Conservation (phyloP, 2,888 invertebrate genomes). For the Gymnoscelis rufifasciata region DNA sequence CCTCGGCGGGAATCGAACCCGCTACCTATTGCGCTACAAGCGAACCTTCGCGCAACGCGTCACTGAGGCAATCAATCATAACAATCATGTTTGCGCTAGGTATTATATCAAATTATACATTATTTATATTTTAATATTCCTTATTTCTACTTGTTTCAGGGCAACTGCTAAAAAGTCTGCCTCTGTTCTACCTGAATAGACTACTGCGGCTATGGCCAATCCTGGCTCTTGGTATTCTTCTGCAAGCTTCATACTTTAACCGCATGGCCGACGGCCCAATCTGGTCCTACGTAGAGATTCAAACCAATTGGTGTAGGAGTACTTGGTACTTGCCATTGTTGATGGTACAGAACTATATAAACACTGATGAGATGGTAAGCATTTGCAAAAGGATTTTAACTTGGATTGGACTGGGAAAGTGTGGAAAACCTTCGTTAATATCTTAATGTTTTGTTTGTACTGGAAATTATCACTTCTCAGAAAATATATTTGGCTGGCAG, state of each 20-base stretch:
- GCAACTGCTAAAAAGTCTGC: slow-evolving; percentile 44
- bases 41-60: too few species aligned
- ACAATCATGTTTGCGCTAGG: too few species aligned
- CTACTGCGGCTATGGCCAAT: slow-evolving; percentile 51
- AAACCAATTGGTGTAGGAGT: background rate
- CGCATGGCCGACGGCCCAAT: background rate
- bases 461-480: too few species aligned
- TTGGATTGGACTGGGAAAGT: too few species aligned
- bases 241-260: slow-evolving; percentile 41
- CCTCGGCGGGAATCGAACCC: too few species aligned
- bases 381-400: background rate
- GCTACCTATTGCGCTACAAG: too few species aligned
- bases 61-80: too few species aligned
- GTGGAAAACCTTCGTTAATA: too few species aligned
- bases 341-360: slow-evolving; percentile 1
- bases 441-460: too few species aligned
- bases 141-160: slow-evolving; percentile 31
- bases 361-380: background rate
- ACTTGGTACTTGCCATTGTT: background rate
- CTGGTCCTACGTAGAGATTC: background rate
- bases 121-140: too few species aligned
- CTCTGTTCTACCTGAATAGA: slow-evolving; percentile 53
- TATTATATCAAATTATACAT: too few species aligned
- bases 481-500: too few species aligned
- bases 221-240: slow-evolving; percentile 43